These are phyloP conservation scores for Psittacara wagleri DNA, from an alignment of 2,113 vertebrate genomes.

Conservation along the genomic window DNA sequence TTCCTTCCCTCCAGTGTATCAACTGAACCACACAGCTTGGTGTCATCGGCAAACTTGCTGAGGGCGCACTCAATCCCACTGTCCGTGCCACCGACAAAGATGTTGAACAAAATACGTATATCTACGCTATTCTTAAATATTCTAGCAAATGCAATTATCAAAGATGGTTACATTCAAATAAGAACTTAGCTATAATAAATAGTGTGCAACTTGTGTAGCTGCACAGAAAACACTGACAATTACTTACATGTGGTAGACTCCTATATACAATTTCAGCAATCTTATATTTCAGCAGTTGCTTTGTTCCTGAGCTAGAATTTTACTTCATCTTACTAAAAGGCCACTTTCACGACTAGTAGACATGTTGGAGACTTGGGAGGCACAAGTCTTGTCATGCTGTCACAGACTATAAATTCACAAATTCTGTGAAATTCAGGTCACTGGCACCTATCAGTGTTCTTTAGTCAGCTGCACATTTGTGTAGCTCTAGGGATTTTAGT, in stretches of 20 bases:
- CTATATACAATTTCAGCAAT: neutral
- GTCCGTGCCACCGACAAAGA: too few relatives aligned
- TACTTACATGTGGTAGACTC: neutral
- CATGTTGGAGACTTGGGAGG: neutral
- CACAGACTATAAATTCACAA: slow-evolving; percentile 16
- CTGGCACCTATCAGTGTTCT: slow-evolving; percentile 21
- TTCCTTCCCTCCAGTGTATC: too few relatives aligned
- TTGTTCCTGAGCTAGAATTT: neutral
- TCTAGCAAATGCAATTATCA: neutral
- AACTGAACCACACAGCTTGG: too few relatives aligned
- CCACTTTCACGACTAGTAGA: neutral
- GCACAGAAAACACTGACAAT: neutral
- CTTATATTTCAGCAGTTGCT: neutral
- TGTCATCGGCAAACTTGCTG: too few relatives aligned
- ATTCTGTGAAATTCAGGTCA: slow-evolving; percentile 40
- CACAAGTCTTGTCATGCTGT: neutral
- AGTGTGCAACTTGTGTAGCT: neutral
- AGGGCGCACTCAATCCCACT: too few relatives aligned
- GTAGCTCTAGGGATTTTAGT: neutral
- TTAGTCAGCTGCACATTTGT: neutral
- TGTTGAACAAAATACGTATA: too few relatives aligned
- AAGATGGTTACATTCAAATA: neutral
- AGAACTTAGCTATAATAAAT: neutral
- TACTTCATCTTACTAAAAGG: neutral
- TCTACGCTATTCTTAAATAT: neutral